A percentile compares a stretch with the other conserved stretches of the same genome.
Evolutionary conservation across 2,113 vertebrate genomes (phyloP).

Genomic region (Nerophis lumbriciformis): DNA sequence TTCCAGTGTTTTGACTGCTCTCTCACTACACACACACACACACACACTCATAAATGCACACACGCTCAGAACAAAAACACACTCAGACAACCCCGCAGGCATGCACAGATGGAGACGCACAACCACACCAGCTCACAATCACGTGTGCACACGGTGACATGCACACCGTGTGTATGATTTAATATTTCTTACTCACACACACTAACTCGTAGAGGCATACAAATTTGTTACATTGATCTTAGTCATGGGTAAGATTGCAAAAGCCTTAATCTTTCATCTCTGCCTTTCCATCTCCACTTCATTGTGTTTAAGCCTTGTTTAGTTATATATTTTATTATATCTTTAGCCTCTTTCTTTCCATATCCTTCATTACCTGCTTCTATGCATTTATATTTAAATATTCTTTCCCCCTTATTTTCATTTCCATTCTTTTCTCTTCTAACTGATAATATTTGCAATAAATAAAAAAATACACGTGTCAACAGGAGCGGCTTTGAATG

Average conservation of each 20-base stretch:
- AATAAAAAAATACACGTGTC: too few relatives aligned
- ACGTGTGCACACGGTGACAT: neutral
- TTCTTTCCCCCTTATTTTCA: too few relatives aligned
- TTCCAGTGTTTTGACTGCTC: slow-evolving; percentile 1
- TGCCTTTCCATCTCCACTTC: slow-evolving; percentile 7
- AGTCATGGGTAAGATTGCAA: slow-evolving; percentile 52
- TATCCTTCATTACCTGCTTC: slow-evolving; percentile 4
- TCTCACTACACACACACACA: neutral
- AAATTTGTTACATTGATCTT: slow-evolving; percentile 57
- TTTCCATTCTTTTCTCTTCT: too few relatives aligned
- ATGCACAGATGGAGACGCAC: neutral
- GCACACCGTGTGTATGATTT: slow-evolving; percentile 8
- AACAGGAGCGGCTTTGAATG: too few relatives aligned
- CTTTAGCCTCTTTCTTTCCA: slow-evolving; percentile 5
- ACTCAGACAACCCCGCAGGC: slow-evolving; percentile 1
- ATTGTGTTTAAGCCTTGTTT: neutral
- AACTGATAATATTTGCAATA: too few relatives aligned
- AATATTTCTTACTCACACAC: slow-evolving; percentile 1
- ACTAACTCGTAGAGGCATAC: slow-evolving; percentile 27
- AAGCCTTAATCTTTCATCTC: slow-evolving; percentile 51
- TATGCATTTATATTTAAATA: too few relatives aligned
- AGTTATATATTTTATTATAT: neutral
- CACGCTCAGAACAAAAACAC: neutral
- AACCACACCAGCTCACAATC: neutral
- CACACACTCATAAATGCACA: slow-evolving; percentile 1